These are phyloP conservation scores for Apodemus speciosus DNA, from an alignment of 2,113 vertebrate species.

Conservation along the genomic window DNA sequence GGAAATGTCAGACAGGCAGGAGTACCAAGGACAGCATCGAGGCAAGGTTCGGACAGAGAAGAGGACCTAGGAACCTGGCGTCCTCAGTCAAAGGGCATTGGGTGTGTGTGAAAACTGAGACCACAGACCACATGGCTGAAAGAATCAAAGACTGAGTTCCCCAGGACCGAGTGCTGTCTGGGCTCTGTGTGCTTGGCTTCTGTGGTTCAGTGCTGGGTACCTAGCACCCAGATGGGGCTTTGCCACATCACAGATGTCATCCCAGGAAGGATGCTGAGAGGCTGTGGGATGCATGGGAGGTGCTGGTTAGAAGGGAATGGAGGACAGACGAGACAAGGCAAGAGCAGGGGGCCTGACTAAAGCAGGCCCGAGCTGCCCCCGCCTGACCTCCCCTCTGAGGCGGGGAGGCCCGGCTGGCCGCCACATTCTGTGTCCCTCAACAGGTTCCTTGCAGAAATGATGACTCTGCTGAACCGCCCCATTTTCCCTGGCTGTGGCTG, in stretches of 20 bases:
- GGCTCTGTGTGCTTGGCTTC: not conserved
- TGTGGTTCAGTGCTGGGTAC: not conserved
- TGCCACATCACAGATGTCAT: not conserved
- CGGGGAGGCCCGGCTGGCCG: not conserved
- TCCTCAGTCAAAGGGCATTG: not conserved
- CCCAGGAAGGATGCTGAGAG: not conserved
- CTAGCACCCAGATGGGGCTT: not conserved
- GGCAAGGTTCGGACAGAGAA: not conserved
- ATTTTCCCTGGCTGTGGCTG: not conserved
- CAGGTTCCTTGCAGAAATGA: conserved; percentile 63
- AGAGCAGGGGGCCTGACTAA: not conserved
- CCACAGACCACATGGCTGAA: not conserved
- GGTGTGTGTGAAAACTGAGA: not conserved
- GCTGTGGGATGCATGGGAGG: not conserved
- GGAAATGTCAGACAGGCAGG: not conserved
- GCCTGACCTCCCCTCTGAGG: not conserved
- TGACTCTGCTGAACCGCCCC: not conserved
- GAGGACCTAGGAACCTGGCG: not conserved
- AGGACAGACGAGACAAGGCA: not conserved
- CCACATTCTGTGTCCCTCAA: not conserved
- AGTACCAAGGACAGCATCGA: not conserved
- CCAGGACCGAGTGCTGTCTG: not conserved
- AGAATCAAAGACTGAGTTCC: not conserved
- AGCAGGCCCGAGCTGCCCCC: not conserved
- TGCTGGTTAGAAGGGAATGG: not conserved